Evolutionary conservation across 1,140 invertebrate genomes (phyloP).

Genomic region (Drosophila willistoni): DNA sequence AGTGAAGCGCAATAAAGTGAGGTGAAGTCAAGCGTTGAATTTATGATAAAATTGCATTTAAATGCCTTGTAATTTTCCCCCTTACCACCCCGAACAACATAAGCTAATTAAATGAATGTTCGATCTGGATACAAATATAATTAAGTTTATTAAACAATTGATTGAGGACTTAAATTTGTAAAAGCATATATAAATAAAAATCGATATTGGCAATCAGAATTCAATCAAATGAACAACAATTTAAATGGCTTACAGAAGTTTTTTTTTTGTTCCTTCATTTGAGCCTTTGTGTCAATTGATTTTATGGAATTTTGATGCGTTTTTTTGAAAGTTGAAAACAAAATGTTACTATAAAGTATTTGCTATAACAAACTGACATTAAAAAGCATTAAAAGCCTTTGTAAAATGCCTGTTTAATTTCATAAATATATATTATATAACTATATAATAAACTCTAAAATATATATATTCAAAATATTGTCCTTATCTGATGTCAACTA

Average conservation of each 20-base stretch:
- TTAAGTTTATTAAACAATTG: conserved; percentile 17
- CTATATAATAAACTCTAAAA: no score
- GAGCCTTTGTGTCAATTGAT: no score
- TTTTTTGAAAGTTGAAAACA: no score
- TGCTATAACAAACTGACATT: no score
- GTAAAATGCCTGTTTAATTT: no score
- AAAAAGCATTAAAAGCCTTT: no score
- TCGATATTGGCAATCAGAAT: not conserved
- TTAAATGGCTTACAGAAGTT: not conserved
- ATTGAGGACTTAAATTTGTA: not conserved
- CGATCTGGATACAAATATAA: not conserved
- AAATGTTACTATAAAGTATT: no score
- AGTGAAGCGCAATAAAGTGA: not conserved
- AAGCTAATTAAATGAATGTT: conserved; percentile 49
- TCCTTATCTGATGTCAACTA: no score
- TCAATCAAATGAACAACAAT: not conserved
- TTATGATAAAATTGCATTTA: conserved; percentile 68
- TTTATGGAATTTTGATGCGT: no score
- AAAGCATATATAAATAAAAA: not conserved
- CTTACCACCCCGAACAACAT: not conserved
- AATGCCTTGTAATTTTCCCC: conserved; percentile 47
- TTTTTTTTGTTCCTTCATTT: no score
- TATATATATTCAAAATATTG: no score
- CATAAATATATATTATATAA: no score
- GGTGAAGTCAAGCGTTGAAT: conserved; percentile 46